These are phyloP conservation scores for Agrypnus murinus DNA, from an alignment of 2,888 invertebrate genomes.

Conservation along the genomic window DNA sequence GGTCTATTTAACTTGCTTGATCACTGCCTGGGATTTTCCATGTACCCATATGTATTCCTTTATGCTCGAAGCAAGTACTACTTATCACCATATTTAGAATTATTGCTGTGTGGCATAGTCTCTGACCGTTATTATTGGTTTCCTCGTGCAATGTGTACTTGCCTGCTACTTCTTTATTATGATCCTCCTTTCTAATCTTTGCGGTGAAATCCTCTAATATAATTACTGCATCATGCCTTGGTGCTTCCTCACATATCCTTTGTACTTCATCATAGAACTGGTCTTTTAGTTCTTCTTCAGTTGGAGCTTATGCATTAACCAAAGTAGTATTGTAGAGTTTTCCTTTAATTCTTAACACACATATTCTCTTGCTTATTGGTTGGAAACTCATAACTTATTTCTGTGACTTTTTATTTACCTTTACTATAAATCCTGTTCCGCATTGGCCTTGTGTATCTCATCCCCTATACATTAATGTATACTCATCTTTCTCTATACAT, in stretches of 20 bases:
- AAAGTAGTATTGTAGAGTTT: conserved; percentile 13
- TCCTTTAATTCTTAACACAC: background rate
- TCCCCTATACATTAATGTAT: too few species aligned
- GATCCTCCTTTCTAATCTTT: too few species aligned
- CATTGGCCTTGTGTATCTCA: conserved; percentile 4
- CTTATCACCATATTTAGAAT: background rate
- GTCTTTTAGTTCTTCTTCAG: conserved; percentile 10
- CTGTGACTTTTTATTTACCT: too few species aligned
- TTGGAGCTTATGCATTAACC: background rate
- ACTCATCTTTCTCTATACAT: conserved; percentile 3
- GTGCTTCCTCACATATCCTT: too few species aligned
- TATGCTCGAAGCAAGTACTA: background rate
- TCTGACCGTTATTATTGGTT: background rate
- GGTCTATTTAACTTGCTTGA: background rate
- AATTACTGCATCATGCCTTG: too few species aligned
- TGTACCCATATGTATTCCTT: background rate
- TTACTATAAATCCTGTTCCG: too few species aligned
- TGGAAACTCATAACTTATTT: conserved; percentile 1
- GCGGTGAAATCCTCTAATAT: too few species aligned
- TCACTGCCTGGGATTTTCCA: conserved; percentile 4
- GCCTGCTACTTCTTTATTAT: conserved; percentile 6
- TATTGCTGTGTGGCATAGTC: background rate
- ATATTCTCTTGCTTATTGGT: conserved; percentile 7
- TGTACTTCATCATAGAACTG: conserved; percentile 7
- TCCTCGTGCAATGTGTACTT: conserved; percentile 4